Evolutionary conservation across 2,113 vertebrate species (phyloP).

Genomic region (Passer montanus): DNA sequence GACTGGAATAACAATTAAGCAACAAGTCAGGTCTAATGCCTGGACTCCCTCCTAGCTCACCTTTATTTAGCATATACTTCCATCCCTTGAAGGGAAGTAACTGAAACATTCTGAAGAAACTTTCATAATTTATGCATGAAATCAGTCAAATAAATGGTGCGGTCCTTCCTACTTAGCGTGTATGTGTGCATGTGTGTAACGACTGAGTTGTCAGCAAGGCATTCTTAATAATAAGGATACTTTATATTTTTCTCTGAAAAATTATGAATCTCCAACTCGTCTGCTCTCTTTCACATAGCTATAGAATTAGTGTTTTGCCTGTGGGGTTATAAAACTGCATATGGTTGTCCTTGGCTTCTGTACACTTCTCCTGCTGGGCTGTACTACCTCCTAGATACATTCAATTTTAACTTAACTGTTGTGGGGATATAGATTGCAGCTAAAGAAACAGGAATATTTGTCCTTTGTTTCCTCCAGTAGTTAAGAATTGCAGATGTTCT

Average conservation of each 20-base stretch:
- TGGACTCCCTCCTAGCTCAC: background rate
- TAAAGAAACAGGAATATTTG: slow-evolving; percentile 53
- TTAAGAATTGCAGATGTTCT: slow-evolving; percentile 62
- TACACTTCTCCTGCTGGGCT: background rate
- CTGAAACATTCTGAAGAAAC: too few species aligned
- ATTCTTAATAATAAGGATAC: background rate
- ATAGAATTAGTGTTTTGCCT: background rate
- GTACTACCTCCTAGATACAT: background rate
- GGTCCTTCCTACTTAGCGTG: background rate
- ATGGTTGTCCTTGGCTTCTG: background rate
- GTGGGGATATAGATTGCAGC: background rate
- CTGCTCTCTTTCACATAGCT: background rate
- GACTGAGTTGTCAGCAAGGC: background rate
- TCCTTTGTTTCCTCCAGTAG: slow-evolving; percentile 28
- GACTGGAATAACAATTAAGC: background rate
- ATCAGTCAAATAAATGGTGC: background rate
- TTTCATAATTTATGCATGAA: background rate
- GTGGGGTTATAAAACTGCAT: background rate
- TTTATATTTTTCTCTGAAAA: background rate
- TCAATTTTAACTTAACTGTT: slow-evolving; percentile 10
- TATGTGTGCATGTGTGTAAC: background rate
- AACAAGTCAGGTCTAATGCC: background rate
- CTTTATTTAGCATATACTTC: background rate
- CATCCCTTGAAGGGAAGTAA: background rate
- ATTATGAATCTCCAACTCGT: background rate